Percentiles rank a stretch among this genome's conserved stretches.
Conservation (phyloP, 2,888 invertebrate species). For the Drosophila paranaensis region DNA sequence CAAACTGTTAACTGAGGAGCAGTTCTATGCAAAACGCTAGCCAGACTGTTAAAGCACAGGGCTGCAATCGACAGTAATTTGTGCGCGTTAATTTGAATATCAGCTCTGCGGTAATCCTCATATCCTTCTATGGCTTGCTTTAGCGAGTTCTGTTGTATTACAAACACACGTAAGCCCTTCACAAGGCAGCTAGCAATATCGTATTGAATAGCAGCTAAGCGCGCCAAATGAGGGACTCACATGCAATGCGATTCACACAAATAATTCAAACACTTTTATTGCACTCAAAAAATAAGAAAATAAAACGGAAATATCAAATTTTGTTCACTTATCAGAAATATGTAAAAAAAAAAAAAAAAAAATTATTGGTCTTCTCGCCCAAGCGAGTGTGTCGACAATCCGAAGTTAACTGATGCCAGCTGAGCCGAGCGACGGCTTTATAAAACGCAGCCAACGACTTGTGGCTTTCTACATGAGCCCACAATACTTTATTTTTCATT, state of each 20-base stretch:
- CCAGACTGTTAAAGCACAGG: constrained; percentile 9
- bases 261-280: background rate
- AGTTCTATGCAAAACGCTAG: background rate
- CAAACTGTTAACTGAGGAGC: constrained; percentile 15
- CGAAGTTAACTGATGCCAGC: constrained; percentile 44
- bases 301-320: background rate
- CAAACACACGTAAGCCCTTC: constrained; percentile 85
- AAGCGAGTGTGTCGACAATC: constrained; percentile 35
- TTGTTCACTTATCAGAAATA: constrained; percentile 5
- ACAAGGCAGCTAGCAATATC: constrained; percentile 84
- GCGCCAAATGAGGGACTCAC: constrained; percentile 84
- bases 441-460: constrained; percentile 36
- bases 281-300: constrained; percentile 21
- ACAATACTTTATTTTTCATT: constrained; percentile 7
- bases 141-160: constrained; percentile 50
- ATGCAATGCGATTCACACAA: constrained; percentile 67
- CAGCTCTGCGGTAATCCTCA: background rate
- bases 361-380: background rate
- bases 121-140: background rate
- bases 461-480: constrained; percentile 18
- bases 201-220: constrained; percentile 76
- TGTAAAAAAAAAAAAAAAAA: background rate
- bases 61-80: constrained; percentile 4
- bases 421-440: constrained; percentile 32
- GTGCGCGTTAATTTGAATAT: constrained; percentile 23